Conservation (phyloP, 2,888 invertebrate species). For the Drosophila anomalipes region DNA sequence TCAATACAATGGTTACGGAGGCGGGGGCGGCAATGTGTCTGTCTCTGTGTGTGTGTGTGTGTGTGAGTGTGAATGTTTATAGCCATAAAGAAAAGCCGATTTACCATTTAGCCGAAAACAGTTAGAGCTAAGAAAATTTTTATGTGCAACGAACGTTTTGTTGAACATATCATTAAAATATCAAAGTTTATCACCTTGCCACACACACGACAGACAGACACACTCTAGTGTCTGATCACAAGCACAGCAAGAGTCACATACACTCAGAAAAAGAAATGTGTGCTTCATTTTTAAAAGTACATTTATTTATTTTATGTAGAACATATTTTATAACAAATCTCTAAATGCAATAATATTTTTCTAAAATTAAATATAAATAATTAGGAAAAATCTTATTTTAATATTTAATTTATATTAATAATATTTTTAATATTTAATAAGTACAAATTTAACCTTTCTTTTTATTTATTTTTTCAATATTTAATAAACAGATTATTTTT, state of each 20-base stretch:
- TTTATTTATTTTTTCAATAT: neutral
- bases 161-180: slow-evolving; percentile 83
- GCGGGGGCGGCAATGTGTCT: slow-evolving; percentile 11
- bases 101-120: slow-evolving; percentile 67
- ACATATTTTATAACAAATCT: neutral
- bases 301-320: neutral
- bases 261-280: neutral
- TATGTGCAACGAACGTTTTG: slow-evolving; percentile 81
- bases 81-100: slow-evolving; percentile 75
- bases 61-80: neutral
- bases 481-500: neutral
- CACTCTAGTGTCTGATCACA: slow-evolving; percentile 23
- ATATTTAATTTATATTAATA: neutral
- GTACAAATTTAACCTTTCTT: neutral
- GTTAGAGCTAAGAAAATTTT: slow-evolving; percentile 63
- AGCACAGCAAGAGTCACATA: slow-evolving; percentile 8
- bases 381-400: neutral
- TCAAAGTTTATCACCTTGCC: slow-evolving; percentile 81
- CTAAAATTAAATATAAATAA: neutral
- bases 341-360: neutral
- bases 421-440: neutral
- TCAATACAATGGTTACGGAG: slow-evolving; percentile 21
- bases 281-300: neutral
- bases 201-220: slow-evolving; percentile 57
- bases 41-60: neutral